Evolutionary conservation across 2,888 invertebrate genomes (phyloP), one percentile per base, ranked within the genome.

Genomic region (Epinotia bilunana): DNA sequence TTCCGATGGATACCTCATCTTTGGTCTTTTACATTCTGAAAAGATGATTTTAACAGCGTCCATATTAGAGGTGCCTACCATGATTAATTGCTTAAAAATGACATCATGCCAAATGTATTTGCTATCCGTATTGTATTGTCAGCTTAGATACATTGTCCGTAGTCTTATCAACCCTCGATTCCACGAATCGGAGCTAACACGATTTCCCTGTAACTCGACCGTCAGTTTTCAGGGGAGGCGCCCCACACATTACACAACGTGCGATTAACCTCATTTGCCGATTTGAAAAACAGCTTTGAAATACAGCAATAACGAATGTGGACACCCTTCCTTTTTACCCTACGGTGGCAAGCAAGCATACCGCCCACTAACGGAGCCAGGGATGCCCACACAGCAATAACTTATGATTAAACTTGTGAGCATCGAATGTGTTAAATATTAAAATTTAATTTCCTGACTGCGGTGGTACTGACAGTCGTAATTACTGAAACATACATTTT

Each of bases 171-270:
- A 49, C 6, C 63, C 63, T 20, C 20, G 16, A 63, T 49, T 23
- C 64, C 55, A 23, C 55, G 33, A 39, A 67, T 67, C 57, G 33
- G 6, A n/a, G 55, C 67, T 57, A 58, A 68, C 57, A 20, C 68
- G 43, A 68, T 58, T 68, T 23, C 20, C 58, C 33, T 68, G 58
- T 68, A 68, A 68, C 58, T 57, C 43, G 20, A 58, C 58, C 57
- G 58, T 39, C 33, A 57, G 65, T 67, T 67, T 67, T 68, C 33
- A 53, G 33, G 53, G 53, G n/a, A n/a, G 53, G 43, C 12, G 6
- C 62, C 20, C 43, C 39, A 43, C 16, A 62, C 18, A 39, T 62
- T 62, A 55, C 18, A 12, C 43, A 11, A n/a, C 20, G 18, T 57
- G 57, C 20, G 20, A 57, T 57, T 57, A 57, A 20, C 20, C 43